phyloP scores from a whole-genome alignment of 2,888 invertebrate genomes.

The Philhelius pedissequus region DNA sequence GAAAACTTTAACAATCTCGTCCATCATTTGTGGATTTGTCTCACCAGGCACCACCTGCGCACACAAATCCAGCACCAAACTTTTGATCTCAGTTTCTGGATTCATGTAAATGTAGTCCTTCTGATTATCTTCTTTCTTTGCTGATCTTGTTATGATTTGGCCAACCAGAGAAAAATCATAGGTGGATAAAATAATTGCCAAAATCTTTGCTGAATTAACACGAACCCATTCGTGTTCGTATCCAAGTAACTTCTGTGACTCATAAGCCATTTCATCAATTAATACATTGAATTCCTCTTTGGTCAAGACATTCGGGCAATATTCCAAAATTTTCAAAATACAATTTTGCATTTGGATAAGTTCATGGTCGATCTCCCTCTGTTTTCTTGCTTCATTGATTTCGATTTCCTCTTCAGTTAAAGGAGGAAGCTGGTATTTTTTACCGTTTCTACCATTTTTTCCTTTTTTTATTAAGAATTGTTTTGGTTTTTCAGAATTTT shows the following conservation, averaged over 20 bases:
- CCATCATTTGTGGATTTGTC: constrained; percentile 86
- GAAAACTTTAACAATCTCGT: constrained; percentile 85
- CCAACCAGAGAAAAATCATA: constrained; percentile 83
- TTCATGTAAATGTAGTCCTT: constrained; percentile 83
- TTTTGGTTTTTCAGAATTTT: constrained; percentile 21
- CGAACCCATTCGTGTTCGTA: constrained; percentile 95
- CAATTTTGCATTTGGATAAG: constrained; percentile 87
- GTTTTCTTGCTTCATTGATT: constrained; percentile 80
- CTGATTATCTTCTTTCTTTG: constrained; percentile 71
- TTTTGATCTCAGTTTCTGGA: constrained; percentile 83
- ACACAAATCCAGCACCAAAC: constrained; percentile 86
- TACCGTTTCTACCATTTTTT: constrained; percentile 20
- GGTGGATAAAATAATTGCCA: constrained; percentile 85
- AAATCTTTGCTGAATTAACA: constrained; percentile 86
- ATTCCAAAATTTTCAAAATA: constrained; percentile 83
- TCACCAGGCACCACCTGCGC: constrained; percentile 85
- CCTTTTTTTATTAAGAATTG: constrained; percentile 41
- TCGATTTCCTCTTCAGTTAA: constrained; percentile 67
- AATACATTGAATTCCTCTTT: constrained; percentile 71
- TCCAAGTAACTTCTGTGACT: constrained; percentile 85
- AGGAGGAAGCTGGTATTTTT: constrained; percentile 57
- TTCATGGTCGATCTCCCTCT: constrained; percentile 86
- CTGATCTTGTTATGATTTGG: constrained; percentile 74
- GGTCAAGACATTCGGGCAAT: constrained; percentile 83
- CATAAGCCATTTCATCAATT: constrained; percentile 82